Evolutionary conservation across 2,113 vertebrate species (phyloP).

Genomic region (Chloebia gouldiae): DNA sequence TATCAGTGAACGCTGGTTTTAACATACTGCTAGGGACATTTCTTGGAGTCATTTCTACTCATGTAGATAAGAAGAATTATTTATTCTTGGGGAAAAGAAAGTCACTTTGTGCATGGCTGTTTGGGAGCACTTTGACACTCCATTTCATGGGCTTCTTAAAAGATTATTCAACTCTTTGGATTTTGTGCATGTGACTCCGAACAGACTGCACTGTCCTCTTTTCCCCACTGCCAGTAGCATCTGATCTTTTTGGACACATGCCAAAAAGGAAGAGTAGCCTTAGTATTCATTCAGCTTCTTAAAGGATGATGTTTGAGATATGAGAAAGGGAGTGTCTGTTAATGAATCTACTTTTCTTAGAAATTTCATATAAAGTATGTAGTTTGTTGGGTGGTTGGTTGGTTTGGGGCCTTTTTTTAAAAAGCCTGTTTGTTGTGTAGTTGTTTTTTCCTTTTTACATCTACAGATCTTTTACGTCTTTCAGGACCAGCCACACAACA

Average conservation of each 20-base stretch:
- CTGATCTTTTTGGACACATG: background rate
- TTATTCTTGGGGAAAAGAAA: background rate
- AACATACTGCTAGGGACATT: background rate
- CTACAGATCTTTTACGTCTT: slow-evolving; percentile 72
- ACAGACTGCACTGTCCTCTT: background rate
- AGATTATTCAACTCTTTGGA: background rate
- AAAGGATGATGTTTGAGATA: background rate
- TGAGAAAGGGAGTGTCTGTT: background rate
- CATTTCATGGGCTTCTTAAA: slow-evolving; percentile 6
- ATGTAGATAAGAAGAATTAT: background rate
- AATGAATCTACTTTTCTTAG: background rate
- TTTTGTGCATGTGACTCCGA: slow-evolving; percentile 22
- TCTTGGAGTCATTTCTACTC: background rate
- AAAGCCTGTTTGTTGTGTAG: background rate
- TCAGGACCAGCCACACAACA: slow-evolving; percentile 71
- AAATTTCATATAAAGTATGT: background rate
- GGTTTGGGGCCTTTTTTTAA: background rate
- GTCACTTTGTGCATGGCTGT: background rate
- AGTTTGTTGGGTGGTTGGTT: background rate
- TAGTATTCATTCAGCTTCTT: slow-evolving; percentile 1
- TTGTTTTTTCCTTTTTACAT: slow-evolving; percentile 24
- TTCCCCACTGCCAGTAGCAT: background rate
- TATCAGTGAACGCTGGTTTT: background rate
- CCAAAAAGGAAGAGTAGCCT: slow-evolving; percentile 4
- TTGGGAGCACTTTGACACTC: slow-evolving; percentile 27